phyloP scores from a whole-genome alignment of 2,113 vertebrate species.

The Thomomys bottae region DNA sequence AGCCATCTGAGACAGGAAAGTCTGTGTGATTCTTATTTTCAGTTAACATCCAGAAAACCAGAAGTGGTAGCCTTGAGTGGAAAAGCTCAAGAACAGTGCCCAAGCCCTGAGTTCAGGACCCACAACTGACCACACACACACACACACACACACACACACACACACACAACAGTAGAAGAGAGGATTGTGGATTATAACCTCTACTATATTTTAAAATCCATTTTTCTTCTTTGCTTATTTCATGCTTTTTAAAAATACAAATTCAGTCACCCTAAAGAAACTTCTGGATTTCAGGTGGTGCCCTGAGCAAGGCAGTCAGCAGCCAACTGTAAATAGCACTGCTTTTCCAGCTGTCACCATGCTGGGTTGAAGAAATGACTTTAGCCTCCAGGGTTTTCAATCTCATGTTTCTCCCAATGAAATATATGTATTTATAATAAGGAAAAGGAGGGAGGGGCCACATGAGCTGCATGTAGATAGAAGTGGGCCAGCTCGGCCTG shows the following conservation, averaged over 20 bases:
- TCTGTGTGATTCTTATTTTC: no score
- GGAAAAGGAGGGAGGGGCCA: background rate
- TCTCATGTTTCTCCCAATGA: constrained; percentile 15
- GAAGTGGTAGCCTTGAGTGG: no score
- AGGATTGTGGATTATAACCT: background rate
- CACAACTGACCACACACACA: no score
- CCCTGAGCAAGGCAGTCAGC: background rate
- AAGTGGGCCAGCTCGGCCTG: background rate
- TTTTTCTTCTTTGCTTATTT: background rate
- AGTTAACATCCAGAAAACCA: no score
- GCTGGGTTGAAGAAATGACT: constrained; percentile 49
- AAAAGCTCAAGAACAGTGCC: no score
- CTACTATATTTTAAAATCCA: background rate
- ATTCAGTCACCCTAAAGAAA: constrained; percentile 28
- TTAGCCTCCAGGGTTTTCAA: constrained; percentile 42
- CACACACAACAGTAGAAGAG: background rate
- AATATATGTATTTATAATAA: constrained; percentile 29
- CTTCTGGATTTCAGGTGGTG: constrained; percentile 25
- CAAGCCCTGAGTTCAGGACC: no score
- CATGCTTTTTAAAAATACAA: background rate
- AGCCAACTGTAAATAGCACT: background rate
- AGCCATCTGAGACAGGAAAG: no score
- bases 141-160: no score
- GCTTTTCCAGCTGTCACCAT: background rate
- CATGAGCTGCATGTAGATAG: background rate